Conservation (phyloP, 2,888 invertebrate genomes). For the Rhagonycha fulva region DNA sequence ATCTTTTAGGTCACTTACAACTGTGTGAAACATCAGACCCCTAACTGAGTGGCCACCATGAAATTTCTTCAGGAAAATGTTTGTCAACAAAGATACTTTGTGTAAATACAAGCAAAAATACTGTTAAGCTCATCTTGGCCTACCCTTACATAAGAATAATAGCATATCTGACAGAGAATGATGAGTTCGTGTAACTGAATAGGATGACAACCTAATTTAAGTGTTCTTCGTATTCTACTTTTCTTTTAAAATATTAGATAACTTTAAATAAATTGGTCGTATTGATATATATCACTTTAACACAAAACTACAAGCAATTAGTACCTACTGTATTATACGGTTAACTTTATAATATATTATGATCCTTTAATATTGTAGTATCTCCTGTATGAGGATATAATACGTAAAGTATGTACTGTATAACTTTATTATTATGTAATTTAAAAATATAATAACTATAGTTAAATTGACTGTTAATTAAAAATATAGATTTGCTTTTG, state of each 20-base stretch:
- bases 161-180: slow-evolving; percentile 51
- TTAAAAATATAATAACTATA: too few species aligned
- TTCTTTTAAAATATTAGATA: background rate
- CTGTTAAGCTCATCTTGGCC: slow-evolving; percentile 40
- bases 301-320: background rate
- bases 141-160: slow-evolving; percentile 45
- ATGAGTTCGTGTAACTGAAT: slow-evolving; percentile 48
- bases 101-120: slow-evolving; percentile 52
- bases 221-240: slow-evolving; percentile 28
- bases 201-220: slow-evolving; percentile 53
- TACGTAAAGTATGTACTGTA: too few species aligned
- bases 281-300: background rate
- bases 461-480: too few species aligned
- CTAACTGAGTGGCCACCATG: slow-evolving; percentile 53
- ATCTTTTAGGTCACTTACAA: slow-evolving; percentile 46
- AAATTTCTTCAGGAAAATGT: slow-evolving; percentile 54
- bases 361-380: too few species aligned
- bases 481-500: too few species aligned
- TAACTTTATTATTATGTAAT: too few species aligned
- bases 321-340: background rate
- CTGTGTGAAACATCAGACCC: slow-evolving; percentile 49
- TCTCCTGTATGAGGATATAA: too few species aligned
- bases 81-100: slow-evolving; percentile 54
- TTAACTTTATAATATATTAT: background rate
- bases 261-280: background rate